phyloP scores from a whole-genome alignment of 2,797 vertebrate genomes.

The Protonibea diacanthus region DNA sequence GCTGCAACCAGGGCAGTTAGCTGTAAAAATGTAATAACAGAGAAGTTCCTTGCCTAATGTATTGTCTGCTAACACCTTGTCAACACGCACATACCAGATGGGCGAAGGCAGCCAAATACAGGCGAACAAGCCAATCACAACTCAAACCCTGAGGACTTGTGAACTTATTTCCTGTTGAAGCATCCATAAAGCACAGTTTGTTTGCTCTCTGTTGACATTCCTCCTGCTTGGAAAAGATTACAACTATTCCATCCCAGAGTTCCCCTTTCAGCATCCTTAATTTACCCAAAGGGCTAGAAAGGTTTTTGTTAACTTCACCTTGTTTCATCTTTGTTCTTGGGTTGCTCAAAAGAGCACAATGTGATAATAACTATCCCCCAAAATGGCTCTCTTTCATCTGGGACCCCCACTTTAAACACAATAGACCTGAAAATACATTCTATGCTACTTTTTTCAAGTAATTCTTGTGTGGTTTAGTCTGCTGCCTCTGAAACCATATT shows the following conservation, averaged over 20 bases:
- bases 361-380: neutral
- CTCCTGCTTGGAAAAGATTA: slow-evolving; percentile 48
- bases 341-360: neutral
- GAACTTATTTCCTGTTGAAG: slow-evolving; percentile 54
- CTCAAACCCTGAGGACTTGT: slow-evolving; percentile 42
- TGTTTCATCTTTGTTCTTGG: slow-evolving; percentile 21
- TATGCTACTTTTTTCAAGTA: slow-evolving; percentile 35
- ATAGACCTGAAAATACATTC: slow-evolving; percentile 30
- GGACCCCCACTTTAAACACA: neutral
- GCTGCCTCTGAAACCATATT: slow-evolving; percentile 51
- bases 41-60: slow-evolving; percentile 30
- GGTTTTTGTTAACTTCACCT: slow-evolving; percentile 12
- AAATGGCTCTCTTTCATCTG: neutral
- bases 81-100: slow-evolving; percentile 59
- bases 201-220: slow-evolving; percentile 55
- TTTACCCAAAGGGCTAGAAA: slow-evolving; percentile 4
- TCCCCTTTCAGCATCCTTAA: slow-evolving; percentile 35
- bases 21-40: slow-evolving; percentile 47
- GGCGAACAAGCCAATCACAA: slow-evolving; percentile 50
- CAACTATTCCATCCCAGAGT: slow-evolving; percentile 32
- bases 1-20: slow-evolving; percentile 22
- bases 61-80: slow-evolving; percentile 63
- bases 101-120: slow-evolving; percentile 42
- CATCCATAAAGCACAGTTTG: slow-evolving; percentile 53
- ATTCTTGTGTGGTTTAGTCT: slow-evolving; percentile 33